Base-by-base conservation (phyloP, 2,797 vertebrate species). In the Cottoperca gobio region DNA sequence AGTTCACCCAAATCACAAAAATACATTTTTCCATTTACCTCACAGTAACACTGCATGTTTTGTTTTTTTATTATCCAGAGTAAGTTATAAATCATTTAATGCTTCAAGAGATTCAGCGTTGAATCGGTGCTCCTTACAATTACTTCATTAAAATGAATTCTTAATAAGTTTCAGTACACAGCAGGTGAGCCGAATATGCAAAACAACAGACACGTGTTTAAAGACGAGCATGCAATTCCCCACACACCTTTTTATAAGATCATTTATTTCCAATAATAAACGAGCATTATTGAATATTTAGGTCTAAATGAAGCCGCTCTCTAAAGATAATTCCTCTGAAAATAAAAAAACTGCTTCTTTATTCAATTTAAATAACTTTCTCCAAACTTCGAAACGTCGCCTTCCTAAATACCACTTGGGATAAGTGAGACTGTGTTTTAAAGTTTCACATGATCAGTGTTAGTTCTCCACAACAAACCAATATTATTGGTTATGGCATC, bases 401-500 rank as follows among this genome's bases (percentile, higher is more conserved):
- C 11, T 16, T 2, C 10, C 6, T 17, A 23, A 13, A 37, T 35
- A 54, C 9, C 8, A 14, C 16, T 8, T 26, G 7, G 11, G 12
- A 43, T 26, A 31, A 24, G 40, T 23, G 21, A 49, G 13, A 21
- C 17, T n/a, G n/a, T n/a, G n/a, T n/a, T 9, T 0, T 35, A 8
- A 59, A 60, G 28, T 65, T 45, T 39, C 6, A 24, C 8, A 16
- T 4, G 37, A 49, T 76, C 26, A 24, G 31, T 70, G 11, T 65
- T 40, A 14, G 17, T 55, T 80, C 46, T 60, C n/a, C 40, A 11
- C 65, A 60, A 35, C 46, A 70, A 21, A 16, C 14, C 33, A 48
- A 26, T 60, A 52, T 26, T 72, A 35, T 39, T 58, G 46, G 61
- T 77, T 76, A 68, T 62, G 58, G 43, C 62, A 28, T 59, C 46